A percentile compares a stretch with the other conserved stretches of the same genome.
phyloP scores from a whole-genome alignment of 2,888 invertebrate genomes.

The Drosophila paranaensis region DNA sequence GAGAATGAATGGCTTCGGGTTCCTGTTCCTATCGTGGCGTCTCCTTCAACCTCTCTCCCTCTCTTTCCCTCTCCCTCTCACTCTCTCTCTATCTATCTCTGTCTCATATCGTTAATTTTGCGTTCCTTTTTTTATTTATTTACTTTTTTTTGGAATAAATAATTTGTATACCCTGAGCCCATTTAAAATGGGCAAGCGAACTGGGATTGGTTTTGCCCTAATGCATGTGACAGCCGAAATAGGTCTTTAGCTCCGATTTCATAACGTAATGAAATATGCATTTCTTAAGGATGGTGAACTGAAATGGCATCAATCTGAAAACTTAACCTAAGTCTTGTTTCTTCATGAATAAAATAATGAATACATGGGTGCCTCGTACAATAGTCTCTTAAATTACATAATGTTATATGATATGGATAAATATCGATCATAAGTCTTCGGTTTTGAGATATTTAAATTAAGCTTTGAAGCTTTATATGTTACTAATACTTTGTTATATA shows the following conservation, averaged over 20 bases:
- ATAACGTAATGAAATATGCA: neutral
- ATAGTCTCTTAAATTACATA: too few relatives aligned
- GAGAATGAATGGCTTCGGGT: conserved; percentile 60
- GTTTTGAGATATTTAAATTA: neutral
- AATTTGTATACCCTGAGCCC: conserved; percentile 20
- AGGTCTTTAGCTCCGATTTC: neutral
- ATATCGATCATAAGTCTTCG: neutral
- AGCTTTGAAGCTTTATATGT: too few relatives aligned
- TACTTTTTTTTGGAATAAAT: conserved; percentile 22
- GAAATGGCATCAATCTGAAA: neutral
- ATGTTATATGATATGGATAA: too few relatives aligned
- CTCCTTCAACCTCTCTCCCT: neutral
- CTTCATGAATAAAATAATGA: too few relatives aligned
- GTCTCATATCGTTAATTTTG: conserved; percentile 28
- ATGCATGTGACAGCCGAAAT: neutral
- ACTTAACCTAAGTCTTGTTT: neutral
- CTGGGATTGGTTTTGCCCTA: neutral
- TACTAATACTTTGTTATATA: too few relatives aligned
- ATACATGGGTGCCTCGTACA: too few relatives aligned
- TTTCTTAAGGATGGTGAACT: neutral
- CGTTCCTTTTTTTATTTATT: conserved; percentile 3
- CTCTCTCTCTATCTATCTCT: too few relatives aligned
- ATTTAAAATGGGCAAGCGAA: neutral
- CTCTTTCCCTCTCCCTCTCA: conserved; percentile 20
- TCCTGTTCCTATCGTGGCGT: conserved; percentile 40